Conservation (phyloP, 1,140 invertebrate species). For the Aculops lycopersici region DNA sequence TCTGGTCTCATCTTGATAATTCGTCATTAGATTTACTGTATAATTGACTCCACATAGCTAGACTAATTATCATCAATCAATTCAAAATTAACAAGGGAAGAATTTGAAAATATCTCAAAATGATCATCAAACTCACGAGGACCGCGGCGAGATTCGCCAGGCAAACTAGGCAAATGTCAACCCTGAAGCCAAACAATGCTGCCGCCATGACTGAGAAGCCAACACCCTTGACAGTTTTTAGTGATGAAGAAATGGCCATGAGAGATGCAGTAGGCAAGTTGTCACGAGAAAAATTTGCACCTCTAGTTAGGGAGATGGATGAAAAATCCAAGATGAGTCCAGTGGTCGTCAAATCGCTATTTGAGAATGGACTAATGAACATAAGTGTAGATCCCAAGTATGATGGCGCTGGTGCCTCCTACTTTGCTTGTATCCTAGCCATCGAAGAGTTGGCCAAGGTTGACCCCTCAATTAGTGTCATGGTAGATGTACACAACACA, state of each 20-base stretch:
- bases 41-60: too few relatives aligned
- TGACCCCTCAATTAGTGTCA: conserved; percentile 46
- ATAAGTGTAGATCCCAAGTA: conserved; percentile 56
- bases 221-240: background rate
- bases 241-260: background rate
- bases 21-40: too few relatives aligned
- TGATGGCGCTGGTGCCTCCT: conserved; percentile 49
- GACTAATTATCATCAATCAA: too few relatives aligned
- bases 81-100: too few relatives aligned
- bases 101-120: too few relatives aligned
- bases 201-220: too few relatives aligned
- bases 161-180: too few relatives aligned
- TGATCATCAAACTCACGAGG: too few relatives aligned
- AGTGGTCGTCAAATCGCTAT: conserved; percentile 31
- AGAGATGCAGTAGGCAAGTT: conserved; percentile 19
- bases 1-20: too few relatives aligned
- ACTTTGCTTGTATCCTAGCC: conserved; percentile 51
- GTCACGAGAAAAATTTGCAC: conserved; percentile 48
- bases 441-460: conserved; percentile 79
- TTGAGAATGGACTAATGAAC: conserved; percentile 70
- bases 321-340: conserved; percentile 39
- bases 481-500: conserved; percentile 75
- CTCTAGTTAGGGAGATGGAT: conserved; percentile 67
- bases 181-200: too few relatives aligned
- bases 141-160: too few relatives aligned